These are phyloP conservation scores for Pseudoatta argentina DNA, from an alignment of 1,140 invertebrate species.

Conservation along the genomic window DNA sequence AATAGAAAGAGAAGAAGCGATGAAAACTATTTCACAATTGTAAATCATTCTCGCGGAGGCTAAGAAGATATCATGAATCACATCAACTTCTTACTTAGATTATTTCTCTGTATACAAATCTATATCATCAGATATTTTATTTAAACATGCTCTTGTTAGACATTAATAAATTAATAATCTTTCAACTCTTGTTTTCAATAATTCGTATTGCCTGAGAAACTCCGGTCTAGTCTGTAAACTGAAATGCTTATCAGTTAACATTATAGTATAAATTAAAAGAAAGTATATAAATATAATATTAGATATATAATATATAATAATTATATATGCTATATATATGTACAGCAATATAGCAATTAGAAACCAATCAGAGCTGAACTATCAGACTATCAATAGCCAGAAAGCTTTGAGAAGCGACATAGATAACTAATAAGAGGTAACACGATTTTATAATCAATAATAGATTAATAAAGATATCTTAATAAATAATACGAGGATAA, in stretches of 20 bases:
- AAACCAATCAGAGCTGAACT: conserved; percentile 82
- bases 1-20: neutral
- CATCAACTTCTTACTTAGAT: no score
- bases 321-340: conserved; percentile 13
- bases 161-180: neutral
- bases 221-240: conserved; percentile 6
- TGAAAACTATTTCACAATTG: neutral
- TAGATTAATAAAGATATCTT: conserved; percentile 37
- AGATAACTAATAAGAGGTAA: conserved; percentile 61
- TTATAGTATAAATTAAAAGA: conserved; percentile 81
- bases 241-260: conserved; percentile 59
- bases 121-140: conserved; percentile 8
- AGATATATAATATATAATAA: conserved; percentile 48
- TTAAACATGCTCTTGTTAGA: neutral
- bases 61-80: conserved; percentile 14
- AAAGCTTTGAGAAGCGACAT: conserved; percentile 73
- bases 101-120: neutral
- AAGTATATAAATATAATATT: conserved; percentile 73
- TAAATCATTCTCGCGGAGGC: neutral
- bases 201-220: conserved; percentile 29
- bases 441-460: conserved; percentile 22
- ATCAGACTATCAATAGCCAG: conserved; percentile 77
- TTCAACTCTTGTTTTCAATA: conserved; percentile 57
- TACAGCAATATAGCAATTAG: conserved; percentile 12
- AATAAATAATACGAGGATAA: neutral